Conservation (phyloP, 2,113 vertebrate species). For the Oxyura jamaicensis region DNA sequence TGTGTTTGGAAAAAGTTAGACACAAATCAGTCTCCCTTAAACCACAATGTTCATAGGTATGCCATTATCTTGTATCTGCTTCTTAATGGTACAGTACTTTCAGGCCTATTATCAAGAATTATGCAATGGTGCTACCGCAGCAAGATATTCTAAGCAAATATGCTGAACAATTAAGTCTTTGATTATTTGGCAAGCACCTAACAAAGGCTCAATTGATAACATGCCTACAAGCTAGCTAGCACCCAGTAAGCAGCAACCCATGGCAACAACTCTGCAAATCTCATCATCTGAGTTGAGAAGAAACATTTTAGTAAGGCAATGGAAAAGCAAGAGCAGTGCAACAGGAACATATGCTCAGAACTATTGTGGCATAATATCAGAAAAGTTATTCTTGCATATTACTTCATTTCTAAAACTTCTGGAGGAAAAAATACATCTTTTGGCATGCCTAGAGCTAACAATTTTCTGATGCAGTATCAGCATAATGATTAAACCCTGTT, state of each 20-base stretch:
- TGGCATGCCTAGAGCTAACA: background rate
- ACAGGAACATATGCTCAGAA: background rate
- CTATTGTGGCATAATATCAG: fast-evolving
- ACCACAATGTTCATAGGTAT: background rate
- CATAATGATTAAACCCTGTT: background rate
- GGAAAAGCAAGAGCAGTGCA: background rate
- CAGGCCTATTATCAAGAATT: background rate
- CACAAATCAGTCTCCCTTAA: background rate
- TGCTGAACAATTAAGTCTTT: conserved; percentile 12
- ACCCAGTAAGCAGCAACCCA: background rate
- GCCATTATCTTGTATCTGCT: background rate
- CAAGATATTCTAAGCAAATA: background rate
- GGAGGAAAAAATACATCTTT: background rate
- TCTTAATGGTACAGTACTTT: background rate
- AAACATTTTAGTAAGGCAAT: background rate
- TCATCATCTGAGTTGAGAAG: background rate
- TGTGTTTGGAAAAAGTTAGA: background rate
- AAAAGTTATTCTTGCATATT: background rate
- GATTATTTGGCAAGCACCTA: background rate
- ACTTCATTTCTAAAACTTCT: background rate
- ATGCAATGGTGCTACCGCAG: background rate
- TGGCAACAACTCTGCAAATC: background rate
- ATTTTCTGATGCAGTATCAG: background rate
- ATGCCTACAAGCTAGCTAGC: background rate
- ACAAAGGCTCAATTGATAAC: conserved; percentile 31